Conservation (phyloP, 2,113 vertebrate species). For the Seriola dumerili region DNA sequence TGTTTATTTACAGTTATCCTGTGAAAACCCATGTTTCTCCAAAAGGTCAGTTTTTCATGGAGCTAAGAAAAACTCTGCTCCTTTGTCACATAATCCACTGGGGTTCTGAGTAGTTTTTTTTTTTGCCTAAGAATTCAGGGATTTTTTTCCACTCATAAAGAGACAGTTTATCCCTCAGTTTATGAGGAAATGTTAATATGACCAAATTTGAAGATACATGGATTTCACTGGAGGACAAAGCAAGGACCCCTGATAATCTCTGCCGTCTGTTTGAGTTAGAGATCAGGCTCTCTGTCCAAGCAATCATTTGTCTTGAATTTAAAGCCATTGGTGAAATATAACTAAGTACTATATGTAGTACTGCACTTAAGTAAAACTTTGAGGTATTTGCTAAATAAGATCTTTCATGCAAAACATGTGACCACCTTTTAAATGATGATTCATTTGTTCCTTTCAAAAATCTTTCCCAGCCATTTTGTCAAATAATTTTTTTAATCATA, state of each 20-base stretch:
- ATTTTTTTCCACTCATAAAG: neutral
- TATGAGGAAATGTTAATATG: neutral
- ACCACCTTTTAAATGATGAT: neutral
- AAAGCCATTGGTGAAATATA: too few relatives aligned
- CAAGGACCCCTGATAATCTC: neutral
- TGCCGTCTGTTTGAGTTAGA: too few relatives aligned
- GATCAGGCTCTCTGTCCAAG: too few relatives aligned
- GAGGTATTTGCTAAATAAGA: too few relatives aligned
- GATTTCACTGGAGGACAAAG: neutral
- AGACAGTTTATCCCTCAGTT: neutral
- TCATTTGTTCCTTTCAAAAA: neutral
- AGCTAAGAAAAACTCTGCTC: too few relatives aligned
- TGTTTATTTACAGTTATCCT: conserved; percentile 16
- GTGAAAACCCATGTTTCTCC: neutral
- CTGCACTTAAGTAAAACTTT: too few relatives aligned
- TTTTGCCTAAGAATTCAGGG: neutral
- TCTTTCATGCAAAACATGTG: too few relatives aligned
- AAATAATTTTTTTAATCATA: neutral
- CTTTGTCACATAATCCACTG: too few relatives aligned
- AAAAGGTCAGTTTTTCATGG: too few relatives aligned
- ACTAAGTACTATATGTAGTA: too few relatives aligned
- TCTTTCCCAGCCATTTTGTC: neutral
- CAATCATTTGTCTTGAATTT: too few relatives aligned
- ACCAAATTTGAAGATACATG: neutral
- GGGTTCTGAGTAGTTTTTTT: neutral